Evolutionary conservation across 2,797 vertebrate species (phyloP).

Genomic region (Propithecus perrieri): DNA sequence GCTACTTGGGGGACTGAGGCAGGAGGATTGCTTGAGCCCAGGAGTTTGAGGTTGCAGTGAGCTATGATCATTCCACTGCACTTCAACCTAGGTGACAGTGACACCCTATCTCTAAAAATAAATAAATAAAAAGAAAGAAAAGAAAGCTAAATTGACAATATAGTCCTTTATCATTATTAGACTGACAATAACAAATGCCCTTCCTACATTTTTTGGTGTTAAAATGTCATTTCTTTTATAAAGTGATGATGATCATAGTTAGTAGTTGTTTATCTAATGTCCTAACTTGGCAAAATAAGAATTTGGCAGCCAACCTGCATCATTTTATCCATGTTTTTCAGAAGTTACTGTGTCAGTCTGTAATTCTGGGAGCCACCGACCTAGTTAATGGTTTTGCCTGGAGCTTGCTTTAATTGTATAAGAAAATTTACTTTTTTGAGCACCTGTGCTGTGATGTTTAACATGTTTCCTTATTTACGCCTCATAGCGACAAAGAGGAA

Average conservation of each 20-base stretch:
- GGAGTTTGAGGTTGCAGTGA: background rate
- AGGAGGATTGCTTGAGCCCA: background rate
- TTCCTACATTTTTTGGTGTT: background rate
- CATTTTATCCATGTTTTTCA: background rate
- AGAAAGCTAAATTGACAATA: background rate
- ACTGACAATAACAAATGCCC: background rate
- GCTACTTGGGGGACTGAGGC: background rate
- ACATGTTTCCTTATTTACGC: background rate
- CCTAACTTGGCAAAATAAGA: conserved; percentile 29
- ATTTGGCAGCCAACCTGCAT: background rate
- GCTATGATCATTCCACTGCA: background rate
- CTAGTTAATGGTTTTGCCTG: background rate
- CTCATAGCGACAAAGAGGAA: background rate
- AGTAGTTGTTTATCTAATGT: background rate
- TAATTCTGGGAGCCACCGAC: background rate
- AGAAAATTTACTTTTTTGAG: background rate
- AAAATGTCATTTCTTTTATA: conserved; percentile 27
- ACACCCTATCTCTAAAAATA: background rate
- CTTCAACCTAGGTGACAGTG: background rate
- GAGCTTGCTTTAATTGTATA: background rate
- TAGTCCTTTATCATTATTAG: background rate
- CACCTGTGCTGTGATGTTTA: background rate
- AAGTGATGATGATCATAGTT: background rate
- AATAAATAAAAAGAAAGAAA: background rate
- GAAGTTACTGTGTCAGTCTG: background rate